Percentiles rank a stretch among this genome's conserved stretches.
These are phyloP conservation scores for Zygothrica quintamaculata DNA, from an alignment of 2,888 invertebrate species.

Conservation along the genomic window DNA sequence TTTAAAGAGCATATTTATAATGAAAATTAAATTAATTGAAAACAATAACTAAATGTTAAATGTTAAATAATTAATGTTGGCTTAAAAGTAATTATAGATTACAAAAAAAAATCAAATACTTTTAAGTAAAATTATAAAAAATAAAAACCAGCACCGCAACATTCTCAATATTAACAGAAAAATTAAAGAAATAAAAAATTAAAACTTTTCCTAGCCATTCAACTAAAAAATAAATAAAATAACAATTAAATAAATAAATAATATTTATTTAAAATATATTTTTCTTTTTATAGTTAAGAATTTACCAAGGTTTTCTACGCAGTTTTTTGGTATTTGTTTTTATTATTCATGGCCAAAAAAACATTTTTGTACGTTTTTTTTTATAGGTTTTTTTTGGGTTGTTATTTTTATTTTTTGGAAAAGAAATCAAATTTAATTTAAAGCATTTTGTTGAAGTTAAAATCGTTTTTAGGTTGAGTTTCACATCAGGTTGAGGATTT, in stretches of 20 bases:
- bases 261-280: slow-evolving; percentile 38
- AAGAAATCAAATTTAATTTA: slow-evolving; percentile 66
- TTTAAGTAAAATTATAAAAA: neutral
- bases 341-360: slow-evolving; percentile 18
- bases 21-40: neutral
- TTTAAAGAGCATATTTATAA: slow-evolving; percentile 11
- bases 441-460: slow-evolving; percentile 54
- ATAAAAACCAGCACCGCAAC: slow-evolving; percentile 22
- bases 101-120: slow-evolving; percentile 3
- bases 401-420: slow-evolving; percentile 50
- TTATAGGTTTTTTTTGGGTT: slow-evolving; percentile 25
- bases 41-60: slow-evolving; percentile 8
- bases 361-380: slow-evolving; percentile 43
- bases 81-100: slow-evolving; percentile 1
- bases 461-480: slow-evolving; percentile 62
- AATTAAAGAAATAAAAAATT: slow-evolving; percentile 12
- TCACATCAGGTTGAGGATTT: slow-evolving; percentile 48
- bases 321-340: slow-evolving; percentile 57
- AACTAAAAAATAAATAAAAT: slow-evolving; percentile 50
- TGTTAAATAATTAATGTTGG: slow-evolving; percentile 1
- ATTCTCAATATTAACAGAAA: slow-evolving; percentile 52
- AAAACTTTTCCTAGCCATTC: slow-evolving; percentile 37
- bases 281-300: slow-evolving; percentile 50
- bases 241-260: slow-evolving; percentile 27
- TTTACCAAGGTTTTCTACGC: slow-evolving; percentile 83